phyloP scores from a whole-genome alignment of 2,113 vertebrate genomes.

The Paradisaea rubra region DNA sequence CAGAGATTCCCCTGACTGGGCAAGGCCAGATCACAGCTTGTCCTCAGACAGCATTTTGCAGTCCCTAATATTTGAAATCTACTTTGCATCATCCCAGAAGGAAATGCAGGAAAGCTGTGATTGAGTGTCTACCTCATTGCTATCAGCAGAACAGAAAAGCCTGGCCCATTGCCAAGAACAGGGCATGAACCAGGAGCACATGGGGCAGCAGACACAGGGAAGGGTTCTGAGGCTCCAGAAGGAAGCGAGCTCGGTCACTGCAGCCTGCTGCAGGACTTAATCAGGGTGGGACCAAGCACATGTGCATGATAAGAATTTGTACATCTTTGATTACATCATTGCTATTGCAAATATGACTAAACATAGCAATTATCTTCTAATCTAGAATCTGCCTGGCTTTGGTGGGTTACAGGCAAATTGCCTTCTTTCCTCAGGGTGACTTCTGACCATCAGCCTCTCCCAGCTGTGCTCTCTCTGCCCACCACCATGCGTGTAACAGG shows the following conservation, averaged over 20 bases:
- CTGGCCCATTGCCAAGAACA: neutral
- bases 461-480: neutral
- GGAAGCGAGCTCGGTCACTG: fast-evolving
- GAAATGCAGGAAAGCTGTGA: neutral
- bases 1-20: neutral
- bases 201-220: neutral
- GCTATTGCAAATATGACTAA: neutral
- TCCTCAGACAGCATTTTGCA: neutral
- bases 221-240: neutral
- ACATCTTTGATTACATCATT: neutral
- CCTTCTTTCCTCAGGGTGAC: neutral
- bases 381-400: neutral
- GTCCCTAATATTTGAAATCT: neutral
- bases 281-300: neutral
- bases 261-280: neutral
- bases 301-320: neutral
- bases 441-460: neutral
- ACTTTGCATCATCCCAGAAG: neutral
- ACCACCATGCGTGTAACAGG: slow-evolving; percentile 17
- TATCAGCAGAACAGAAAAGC: neutral
- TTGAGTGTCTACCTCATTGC: neutral
- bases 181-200: fast-evolving
- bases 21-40: neutral
- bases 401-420: neutral
- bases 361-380: neutral